These are phyloP conservation scores for Pogona vitticeps DNA, from an alignment of 2,113 vertebrate genomes.

Conservation along the genomic window DNA sequence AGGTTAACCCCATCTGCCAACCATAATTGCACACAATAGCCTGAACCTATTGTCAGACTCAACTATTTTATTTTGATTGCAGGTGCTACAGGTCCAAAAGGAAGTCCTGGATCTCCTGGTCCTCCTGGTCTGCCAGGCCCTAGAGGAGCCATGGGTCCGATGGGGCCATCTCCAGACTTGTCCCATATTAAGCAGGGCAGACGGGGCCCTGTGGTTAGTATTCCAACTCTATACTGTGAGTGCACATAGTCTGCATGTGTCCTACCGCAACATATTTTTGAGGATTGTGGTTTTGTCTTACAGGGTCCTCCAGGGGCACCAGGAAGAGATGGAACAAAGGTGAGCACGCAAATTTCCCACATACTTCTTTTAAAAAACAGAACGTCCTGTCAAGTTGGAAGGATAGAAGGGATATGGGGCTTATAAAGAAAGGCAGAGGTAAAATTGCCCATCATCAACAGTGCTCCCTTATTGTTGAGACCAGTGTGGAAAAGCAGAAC, in stretches of 20 bases:
- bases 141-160: slow-evolving; percentile 93
- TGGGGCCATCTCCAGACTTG: slow-evolving; percentile 93
- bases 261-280: neutral
- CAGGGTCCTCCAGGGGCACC: slow-evolving; percentile 91
- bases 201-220: slow-evolving; percentile 93
- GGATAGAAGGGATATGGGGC: neutral
- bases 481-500: neutral
- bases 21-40: neutral
- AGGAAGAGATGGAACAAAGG: slow-evolving; percentile 91
- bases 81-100: slow-evolving; percentile 89
- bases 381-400: neutral
- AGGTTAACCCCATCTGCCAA: neutral
- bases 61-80: slow-evolving; percentile 52
- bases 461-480: neutral
- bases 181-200: slow-evolving; percentile 93
- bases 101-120: slow-evolving; percentile 84
- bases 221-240: slow-evolving; percentile 1
- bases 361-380: slow-evolving; percentile 2
- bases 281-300: slow-evolving; percentile 59
- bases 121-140: slow-evolving; percentile 87
- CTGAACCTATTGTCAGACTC: slow-evolving; percentile 8
- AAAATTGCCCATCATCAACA: neutral
- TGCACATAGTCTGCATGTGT: neutral
- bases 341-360: slow-evolving; percentile 55
- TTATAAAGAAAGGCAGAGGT: neutral